phyloP scores from a whole-genome alignment of 2,113 vertebrate genomes.

The Lampris megalopsis region DNA sequence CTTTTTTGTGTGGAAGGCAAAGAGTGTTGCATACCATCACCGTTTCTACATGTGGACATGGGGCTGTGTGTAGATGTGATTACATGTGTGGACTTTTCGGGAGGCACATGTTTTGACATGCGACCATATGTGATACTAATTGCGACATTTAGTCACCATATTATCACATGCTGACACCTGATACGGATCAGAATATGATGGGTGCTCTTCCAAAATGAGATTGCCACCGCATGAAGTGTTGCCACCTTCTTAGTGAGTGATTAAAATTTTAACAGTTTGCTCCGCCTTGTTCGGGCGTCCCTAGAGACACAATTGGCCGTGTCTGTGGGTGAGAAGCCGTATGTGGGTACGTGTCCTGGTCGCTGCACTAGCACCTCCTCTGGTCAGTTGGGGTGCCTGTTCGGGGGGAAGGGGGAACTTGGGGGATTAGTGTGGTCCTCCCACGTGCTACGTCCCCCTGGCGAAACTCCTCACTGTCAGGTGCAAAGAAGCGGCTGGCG shows the following conservation, averaged over 20 bases:
- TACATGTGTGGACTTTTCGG: conserved; percentile 35
- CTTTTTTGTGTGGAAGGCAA: background rate
- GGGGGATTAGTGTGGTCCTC: too few relatives aligned
- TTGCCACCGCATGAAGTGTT: background rate
- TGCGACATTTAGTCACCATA: conserved; percentile 29
- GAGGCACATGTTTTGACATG: conserved; percentile 34
- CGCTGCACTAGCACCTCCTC: too few relatives aligned
- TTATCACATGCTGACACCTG: conserved; percentile 32
- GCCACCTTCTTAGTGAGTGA: background rate
- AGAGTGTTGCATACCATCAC: background rate
- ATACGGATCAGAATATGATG: conserved; percentile 61
- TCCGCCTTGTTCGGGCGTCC: too few relatives aligned
- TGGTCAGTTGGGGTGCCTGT: too few relatives aligned
- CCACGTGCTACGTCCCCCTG: too few relatives aligned
- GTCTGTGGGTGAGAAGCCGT: too few relatives aligned
- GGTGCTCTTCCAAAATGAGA: conserved; percentile 27
- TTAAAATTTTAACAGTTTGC: background rate
- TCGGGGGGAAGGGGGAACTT: too few relatives aligned
- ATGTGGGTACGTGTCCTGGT: too few relatives aligned
- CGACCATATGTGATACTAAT: background rate
- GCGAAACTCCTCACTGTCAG: too few relatives aligned
- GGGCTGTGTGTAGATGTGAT: conserved; percentile 39
- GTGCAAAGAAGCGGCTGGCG: too few relatives aligned
- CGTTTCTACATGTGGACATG: conserved; percentile 41
- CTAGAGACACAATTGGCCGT: too few relatives aligned